These are phyloP conservation scores for Diarsia dahlii DNA, from an alignment of 2,888 invertebrate genomes.

Conservation along the genomic window DNA sequence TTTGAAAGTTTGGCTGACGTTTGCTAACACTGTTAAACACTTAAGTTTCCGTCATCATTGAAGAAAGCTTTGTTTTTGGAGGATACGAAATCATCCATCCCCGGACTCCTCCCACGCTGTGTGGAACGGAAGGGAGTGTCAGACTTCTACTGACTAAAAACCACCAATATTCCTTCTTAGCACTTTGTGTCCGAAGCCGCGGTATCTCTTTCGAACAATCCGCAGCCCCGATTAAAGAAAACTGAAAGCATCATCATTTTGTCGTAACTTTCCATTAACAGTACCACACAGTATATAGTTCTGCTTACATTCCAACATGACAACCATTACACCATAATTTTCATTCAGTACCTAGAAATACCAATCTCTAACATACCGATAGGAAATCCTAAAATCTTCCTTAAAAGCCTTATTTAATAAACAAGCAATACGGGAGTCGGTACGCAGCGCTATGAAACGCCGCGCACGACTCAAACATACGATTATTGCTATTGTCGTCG, in stretches of 20 bases:
- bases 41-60: not conserved
- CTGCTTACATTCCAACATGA: not conserved
- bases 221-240: too few relatives aligned
- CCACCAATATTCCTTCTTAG: too few relatives aligned
- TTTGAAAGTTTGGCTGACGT: not conserved
- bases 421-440: slow-evolving; percentile 51
- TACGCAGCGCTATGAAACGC: slow-evolving; percentile 37
- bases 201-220: too few relatives aligned
- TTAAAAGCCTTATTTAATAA: slow-evolving; percentile 54
- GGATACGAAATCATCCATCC: too few relatives aligned
- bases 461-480: slow-evolving; percentile 52
- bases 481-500: slow-evolving; percentile 56
- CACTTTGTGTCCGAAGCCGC: too few relatives aligned
- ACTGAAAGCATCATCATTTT: not conserved
- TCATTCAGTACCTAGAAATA: not conserved
- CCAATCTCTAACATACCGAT: not conserved
- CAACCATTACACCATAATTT: not conserved
- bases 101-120: too few relatives aligned
- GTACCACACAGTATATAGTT: too few relatives aligned
- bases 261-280: not conserved
- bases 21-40: not conserved
- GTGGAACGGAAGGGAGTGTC: too few relatives aligned
- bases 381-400: slow-evolving; percentile 38
- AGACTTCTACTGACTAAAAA: too few relatives aligned
- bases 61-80: too few relatives aligned